phyloP scores from a whole-genome alignment of 2,797 vertebrate genomes.

The Phyllotis vaccarum region DNA sequence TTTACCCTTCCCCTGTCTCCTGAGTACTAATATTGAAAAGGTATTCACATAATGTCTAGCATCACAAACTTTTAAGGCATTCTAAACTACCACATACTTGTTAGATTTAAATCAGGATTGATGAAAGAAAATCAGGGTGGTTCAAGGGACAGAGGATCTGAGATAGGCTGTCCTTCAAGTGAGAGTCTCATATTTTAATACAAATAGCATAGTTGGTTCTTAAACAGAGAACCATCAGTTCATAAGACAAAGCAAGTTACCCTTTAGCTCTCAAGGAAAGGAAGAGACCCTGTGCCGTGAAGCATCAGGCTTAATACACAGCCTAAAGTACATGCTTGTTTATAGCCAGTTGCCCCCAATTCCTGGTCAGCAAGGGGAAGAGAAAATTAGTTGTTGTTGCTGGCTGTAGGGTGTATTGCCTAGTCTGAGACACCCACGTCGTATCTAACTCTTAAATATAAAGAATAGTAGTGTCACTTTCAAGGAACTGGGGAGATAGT shows the following conservation, averaged over 20 bases:
- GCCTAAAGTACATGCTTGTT: neutral
- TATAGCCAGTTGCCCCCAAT: neutral
- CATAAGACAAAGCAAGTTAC: neutral
- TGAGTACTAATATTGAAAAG: neutral
- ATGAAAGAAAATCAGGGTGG: neutral
- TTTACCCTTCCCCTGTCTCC: neutral
- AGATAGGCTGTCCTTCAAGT: neutral
- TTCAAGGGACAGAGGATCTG: neutral
- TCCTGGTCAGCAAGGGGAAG: neutral
- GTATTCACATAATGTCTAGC: too few relatives aligned
- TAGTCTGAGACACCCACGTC: neutral
- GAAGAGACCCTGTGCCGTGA: neutral
- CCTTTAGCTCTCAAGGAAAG: neutral
- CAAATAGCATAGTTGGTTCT: neutral
- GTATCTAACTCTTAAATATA: neutral
- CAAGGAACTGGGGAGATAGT: neutral
- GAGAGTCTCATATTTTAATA: neutral
- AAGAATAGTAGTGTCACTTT: neutral
- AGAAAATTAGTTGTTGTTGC: neutral
- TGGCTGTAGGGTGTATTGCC: neutral
- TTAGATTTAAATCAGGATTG: neutral
- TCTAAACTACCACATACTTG: neutral
- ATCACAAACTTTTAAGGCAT: neutral
- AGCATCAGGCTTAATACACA: neutral
- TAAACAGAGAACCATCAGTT: neutral